These are phyloP conservation scores for Polyodon spathula DNA, from an alignment of 2,113 vertebrate species.

Conservation along the genomic window DNA sequence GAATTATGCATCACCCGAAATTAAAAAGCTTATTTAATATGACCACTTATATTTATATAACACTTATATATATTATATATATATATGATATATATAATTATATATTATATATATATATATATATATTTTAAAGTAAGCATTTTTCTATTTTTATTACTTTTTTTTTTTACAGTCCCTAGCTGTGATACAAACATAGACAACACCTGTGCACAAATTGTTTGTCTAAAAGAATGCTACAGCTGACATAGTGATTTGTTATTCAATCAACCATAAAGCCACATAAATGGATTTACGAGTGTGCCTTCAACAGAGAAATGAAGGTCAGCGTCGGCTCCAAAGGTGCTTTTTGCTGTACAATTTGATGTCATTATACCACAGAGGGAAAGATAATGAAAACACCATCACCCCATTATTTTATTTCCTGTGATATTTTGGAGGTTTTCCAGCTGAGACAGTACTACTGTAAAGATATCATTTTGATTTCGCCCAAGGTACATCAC, in stretches of 20 bases:
- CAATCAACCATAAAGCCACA: constrained; percentile 49
- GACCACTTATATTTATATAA: no score
- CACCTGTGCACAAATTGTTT: constrained; percentile 35
- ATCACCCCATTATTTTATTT: constrained; percentile 35
- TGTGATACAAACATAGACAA: constrained; percentile 21
- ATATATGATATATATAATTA: no score
- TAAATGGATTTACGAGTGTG: constrained; percentile 53
- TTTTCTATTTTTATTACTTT: not conserved
- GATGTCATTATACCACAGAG: constrained; percentile 33
- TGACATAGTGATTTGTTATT: constrained; percentile 50
- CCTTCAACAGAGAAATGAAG: constrained; percentile 50
- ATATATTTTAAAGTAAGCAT: not conserved
- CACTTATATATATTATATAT: no score
- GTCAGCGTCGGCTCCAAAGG: constrained; percentile 23
- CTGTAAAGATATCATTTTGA: constrained; percentile 3
- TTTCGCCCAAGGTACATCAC: not conserved
- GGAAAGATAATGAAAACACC: constrained; percentile 36
- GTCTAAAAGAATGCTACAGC: constrained; percentile 31
- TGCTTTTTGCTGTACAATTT: no score
- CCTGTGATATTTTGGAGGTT: constrained; percentile 22
- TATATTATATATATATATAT: not conserved
- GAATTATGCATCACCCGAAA: no score
- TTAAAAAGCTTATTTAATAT: no score
- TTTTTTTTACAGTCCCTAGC: not conserved
- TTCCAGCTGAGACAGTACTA: constrained; percentile 31